phyloP scores from a whole-genome alignment of 2,888 invertebrate genomes.

The Megastigmus dorsalis region DNA sequence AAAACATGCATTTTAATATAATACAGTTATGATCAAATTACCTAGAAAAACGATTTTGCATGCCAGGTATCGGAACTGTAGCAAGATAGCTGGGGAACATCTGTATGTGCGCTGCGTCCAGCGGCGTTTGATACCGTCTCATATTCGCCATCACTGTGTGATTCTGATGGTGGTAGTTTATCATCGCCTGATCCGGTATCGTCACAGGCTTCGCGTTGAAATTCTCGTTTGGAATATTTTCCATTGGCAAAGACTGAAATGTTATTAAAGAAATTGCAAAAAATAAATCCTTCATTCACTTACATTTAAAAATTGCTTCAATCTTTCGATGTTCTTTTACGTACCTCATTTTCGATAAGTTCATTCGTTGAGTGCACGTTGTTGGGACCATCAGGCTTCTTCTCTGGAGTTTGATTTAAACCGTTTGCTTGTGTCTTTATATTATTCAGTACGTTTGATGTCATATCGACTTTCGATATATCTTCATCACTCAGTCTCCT shows the following conservation, averaged over 20 bases:
- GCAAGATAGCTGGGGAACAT: conserved; percentile 71
- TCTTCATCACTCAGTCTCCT: conserved; percentile 80
- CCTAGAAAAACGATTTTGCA: conserved; percentile 71
- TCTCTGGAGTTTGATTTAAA: conserved; percentile 66
- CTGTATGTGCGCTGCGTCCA: conserved; percentile 69
- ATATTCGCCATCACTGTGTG: conserved; percentile 64
- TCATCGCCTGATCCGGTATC: conserved; percentile 64
- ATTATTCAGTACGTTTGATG: conserved; percentile 76
- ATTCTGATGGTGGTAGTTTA: conserved; percentile 67
- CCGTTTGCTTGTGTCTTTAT: conserved; percentile 76
- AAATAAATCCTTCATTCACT: conserved; percentile 2
- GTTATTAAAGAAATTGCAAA: too few relatives aligned
- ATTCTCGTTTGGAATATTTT: conserved; percentile 62
- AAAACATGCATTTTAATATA: background rate
- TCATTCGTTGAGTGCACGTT: conserved; percentile 57
- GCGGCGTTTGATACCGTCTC: conserved; percentile 67
- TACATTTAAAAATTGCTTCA: background rate
- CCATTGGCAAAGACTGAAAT: conserved; percentile 57
- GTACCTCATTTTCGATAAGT: conserved; percentile 67
- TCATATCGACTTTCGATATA: conserved; percentile 77
- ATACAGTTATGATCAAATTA: conserved; percentile 51
- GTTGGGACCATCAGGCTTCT: conserved; percentile 65
- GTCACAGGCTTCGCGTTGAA: conserved; percentile 63
- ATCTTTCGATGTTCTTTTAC: background rate
- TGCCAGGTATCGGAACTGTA: conserved; percentile 68